A percentile compares a stretch with the other conserved stretches of the same genome.
phyloP scores from a whole-genome alignment of 2,888 invertebrate genomes.

The Megalurothrips usitatus region DNA sequence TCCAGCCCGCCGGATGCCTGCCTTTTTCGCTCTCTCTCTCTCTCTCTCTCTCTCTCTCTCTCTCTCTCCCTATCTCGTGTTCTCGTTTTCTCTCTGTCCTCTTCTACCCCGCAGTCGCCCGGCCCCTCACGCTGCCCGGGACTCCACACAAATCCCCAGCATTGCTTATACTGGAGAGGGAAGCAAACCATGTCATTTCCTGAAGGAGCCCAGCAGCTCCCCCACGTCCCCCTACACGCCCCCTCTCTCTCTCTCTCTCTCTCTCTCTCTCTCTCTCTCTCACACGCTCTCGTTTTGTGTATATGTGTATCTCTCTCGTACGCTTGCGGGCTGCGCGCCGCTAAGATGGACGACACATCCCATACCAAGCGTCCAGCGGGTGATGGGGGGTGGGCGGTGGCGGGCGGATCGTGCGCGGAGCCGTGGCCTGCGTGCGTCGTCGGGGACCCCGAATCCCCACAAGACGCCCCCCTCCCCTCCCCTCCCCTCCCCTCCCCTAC shows the following conservation, averaged over 20 bases:
- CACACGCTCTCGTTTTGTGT: too few relatives aligned
- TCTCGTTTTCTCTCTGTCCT: not conserved
- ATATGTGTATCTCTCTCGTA: too few relatives aligned
- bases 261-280: too few relatives aligned
- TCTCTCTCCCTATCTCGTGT: not conserved
- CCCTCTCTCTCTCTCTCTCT: too few relatives aligned
- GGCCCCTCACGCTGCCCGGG: not conserved
- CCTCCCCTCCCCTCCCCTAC: not conserved
- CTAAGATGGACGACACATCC: not conserved
- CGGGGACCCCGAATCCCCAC: too few relatives aligned
- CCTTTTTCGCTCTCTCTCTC: not conserved
- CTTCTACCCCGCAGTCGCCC: not conserved
- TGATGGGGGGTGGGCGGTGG: too few relatives aligned
- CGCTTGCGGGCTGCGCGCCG: not conserved
- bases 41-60: not conserved
- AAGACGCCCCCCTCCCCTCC: too few relatives aligned
- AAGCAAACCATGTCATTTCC: constrained; percentile 11
- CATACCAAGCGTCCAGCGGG: too few relatives aligned
- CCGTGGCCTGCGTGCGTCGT: too few relatives aligned
- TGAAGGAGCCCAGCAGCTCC: not conserved
- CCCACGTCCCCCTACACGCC: not conserved
- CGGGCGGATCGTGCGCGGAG: too few relatives aligned
- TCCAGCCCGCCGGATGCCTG: too few relatives aligned
- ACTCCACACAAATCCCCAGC: not conserved
- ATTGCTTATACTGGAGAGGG: constrained; percentile 3